These are phyloP conservation scores for Prionailurus viverrinus DNA, from an alignment of 2,113 vertebrate genomes.

Conservation along the genomic window DNA sequence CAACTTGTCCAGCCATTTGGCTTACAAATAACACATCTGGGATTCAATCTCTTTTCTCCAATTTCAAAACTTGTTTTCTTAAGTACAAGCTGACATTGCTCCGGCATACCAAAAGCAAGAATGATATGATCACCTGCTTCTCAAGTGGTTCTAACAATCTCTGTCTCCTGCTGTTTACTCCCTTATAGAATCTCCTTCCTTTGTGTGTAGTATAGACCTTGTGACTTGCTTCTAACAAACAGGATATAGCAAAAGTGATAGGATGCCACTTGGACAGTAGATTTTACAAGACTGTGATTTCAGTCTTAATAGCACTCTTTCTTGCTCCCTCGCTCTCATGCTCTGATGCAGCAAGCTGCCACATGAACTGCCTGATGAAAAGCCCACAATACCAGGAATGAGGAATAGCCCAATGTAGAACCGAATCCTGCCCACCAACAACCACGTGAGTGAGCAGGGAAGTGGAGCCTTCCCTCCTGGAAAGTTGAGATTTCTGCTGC, in stretches of 20 bases:
- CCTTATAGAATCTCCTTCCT: not conserved
- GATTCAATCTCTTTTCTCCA: not conserved
- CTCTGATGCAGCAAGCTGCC: not conserved
- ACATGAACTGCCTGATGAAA: too few relatives aligned
- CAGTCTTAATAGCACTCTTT: not conserved
- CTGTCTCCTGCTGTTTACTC: not conserved
- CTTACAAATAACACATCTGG: not conserved
- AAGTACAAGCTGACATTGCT: not conserved
- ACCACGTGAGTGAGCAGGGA: not conserved
- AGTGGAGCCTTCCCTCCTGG: not conserved
- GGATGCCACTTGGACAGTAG: not conserved
- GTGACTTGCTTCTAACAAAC: not conserved
- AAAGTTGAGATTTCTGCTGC: not conserved
- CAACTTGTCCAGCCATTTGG: not conserved
- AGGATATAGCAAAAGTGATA: not conserved
- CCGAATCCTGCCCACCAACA: not conserved
- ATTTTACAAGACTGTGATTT: not conserved
- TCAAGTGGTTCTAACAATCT: not conserved
- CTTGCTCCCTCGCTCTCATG: not conserved
- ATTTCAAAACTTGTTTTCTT: constrained; percentile 2
- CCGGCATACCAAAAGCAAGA: not conserved
- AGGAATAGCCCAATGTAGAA: not conserved
- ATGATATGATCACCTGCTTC: not conserved
- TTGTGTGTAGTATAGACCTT: not conserved
- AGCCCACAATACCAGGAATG: not conserved